Evolutionary conservation across 2,113 vertebrate species (phyloP).

Genomic region (Bucco capensis): DNA sequence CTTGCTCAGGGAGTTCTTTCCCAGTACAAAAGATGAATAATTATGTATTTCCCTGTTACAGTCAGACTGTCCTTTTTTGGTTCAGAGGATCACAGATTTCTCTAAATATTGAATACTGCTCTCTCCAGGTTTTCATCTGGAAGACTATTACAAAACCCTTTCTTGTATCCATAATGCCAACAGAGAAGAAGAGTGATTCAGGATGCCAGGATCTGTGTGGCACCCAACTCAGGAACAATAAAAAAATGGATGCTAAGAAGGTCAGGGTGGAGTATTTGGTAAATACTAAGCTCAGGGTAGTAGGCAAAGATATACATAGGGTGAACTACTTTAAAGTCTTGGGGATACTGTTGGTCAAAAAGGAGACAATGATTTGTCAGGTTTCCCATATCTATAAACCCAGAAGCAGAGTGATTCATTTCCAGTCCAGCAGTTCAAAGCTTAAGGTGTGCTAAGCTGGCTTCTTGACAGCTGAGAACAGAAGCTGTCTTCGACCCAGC

Average conservation of each 20-base stretch:
- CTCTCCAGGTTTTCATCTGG: neutral
- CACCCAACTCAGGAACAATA: neutral
- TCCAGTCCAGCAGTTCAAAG: neutral
- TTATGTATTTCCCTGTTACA: neutral
- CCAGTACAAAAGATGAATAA: neutral
- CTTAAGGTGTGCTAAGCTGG: neutral
- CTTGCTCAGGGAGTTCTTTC: neutral
- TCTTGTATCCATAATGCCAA: neutral
- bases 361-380: neutral
- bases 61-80: neutral
- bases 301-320: neutral
- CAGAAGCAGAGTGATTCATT: neutral
- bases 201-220: neutral
- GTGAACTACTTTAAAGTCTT: neutral
- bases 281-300: neutral
- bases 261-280: neutral
- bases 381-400: neutral
- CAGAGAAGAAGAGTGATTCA: neutral
- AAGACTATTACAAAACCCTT: neutral
- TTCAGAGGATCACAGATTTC: neutral
- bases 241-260: neutral
- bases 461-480: conserved; percentile 14
- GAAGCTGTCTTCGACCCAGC: neutral
- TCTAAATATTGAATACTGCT: neutral
- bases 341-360: neutral